phyloP scores from a whole-genome alignment of 2,113 vertebrate species.

The Nanorana parkeri region DNA sequence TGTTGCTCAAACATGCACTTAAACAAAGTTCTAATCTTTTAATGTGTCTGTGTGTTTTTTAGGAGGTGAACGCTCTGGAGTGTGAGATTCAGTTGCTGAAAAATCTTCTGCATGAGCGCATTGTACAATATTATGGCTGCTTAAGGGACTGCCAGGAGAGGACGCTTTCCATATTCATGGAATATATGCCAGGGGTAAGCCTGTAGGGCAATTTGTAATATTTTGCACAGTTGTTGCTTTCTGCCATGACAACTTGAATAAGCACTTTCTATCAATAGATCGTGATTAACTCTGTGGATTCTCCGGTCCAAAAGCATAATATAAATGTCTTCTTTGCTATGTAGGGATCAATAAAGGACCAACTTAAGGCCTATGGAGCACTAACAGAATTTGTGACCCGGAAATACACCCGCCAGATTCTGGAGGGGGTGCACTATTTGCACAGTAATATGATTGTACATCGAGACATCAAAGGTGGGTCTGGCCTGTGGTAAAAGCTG shows the following conservation, averaged over 20 bases:
- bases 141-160: conserved; percentile 90
- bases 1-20: no score
- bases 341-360: conserved; percentile 98
- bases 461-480: conserved; percentile 95
- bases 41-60: neutral
- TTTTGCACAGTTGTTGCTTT: no score
- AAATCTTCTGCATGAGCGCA: conserved; percentile 93
- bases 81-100: conserved; percentile 98
- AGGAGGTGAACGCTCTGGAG: conserved; percentile 97
- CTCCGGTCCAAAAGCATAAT: neutral
- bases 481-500: neutral
- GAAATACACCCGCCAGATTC: conserved; percentile 94
- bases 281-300: no score
- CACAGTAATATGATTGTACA: conserved; percentile 99
- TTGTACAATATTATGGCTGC: conserved; percentile 98
- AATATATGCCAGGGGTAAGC: conserved; percentile 98
- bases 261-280: no score
- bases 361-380: conserved; percentile 94
- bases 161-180: conserved; percentile 98
- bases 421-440: conserved; percentile 97
- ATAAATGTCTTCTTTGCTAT: conserved; percentile 20
- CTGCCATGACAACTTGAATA: no score
- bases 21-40: neutral
- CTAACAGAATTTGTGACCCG: conserved; percentile 97
- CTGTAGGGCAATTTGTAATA: no score